Conservation (phyloP, 2,888 invertebrate genomes). For the Parascotia fuliginaria region DNA sequence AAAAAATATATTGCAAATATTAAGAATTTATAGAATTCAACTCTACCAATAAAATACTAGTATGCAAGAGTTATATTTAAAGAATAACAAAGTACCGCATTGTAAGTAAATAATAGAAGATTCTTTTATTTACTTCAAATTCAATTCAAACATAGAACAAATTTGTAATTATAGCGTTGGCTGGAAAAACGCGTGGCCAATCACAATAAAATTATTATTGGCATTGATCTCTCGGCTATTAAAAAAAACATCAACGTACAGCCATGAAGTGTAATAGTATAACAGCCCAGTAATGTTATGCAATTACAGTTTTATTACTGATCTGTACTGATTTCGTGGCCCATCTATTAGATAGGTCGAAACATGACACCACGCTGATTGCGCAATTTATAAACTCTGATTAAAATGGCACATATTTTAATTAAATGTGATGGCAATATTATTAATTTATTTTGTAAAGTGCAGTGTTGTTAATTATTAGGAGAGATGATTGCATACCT, state of each 20-base stretch:
- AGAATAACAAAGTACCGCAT: too few species aligned
- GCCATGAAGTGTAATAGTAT: constrained; percentile 14
- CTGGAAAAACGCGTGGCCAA: background rate
- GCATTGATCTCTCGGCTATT: background rate
- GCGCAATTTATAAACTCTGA: constrained; percentile 3
- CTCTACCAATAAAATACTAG: too few species aligned
- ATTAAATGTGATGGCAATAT: background rate
- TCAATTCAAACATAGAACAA: background rate
- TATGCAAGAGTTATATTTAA: too few species aligned
- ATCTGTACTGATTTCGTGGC: constrained; percentile 7
- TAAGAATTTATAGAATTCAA: too few species aligned
- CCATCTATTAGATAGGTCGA: background rate
- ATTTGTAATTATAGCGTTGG: background rate
- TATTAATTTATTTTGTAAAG: background rate
- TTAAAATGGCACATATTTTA: background rate
- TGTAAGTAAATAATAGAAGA: too few species aligned
- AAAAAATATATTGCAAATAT: too few species aligned
- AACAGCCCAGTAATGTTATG: background rate
- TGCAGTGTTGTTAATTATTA: background rate
- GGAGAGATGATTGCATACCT: too few species aligned
- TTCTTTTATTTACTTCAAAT: too few species aligned
- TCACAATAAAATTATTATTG: background rate
- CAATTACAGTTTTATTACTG: constrained; percentile 17
- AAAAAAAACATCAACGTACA: constrained; percentile 25
- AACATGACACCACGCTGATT: background rate